Base-by-base conservation (phyloP, 2,888 invertebrate species). In the Plusia festucae region DNA sequence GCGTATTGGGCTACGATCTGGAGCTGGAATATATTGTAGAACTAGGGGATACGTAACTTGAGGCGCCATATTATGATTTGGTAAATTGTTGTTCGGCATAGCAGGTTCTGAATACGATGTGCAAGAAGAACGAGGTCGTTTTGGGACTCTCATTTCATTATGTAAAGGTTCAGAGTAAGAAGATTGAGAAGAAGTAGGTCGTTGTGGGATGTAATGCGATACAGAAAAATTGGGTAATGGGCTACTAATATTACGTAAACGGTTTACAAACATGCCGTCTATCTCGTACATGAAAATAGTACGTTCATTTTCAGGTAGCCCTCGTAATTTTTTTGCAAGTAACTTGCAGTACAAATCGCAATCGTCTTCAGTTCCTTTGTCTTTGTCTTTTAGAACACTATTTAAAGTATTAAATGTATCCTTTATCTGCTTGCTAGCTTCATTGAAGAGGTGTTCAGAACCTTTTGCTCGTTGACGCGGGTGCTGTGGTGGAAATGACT, bases 311-410 rank as follows among this genome's bases (percentile, higher is more conserved):
- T 54, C 59, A 3, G 76, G 52, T 22, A 80, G 60, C 70, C 72
- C 68, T 20, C 76, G 56, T n/a, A 80, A 59, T 52, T 76, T 80
- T 71, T 3, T 73, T 22, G 78, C 75, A 49, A 75, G 56, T n/a
- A 54, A 49, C 61, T 20, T 54, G 60, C 20, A 34, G 13, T 55
- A 34, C 51, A 27, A 40, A 52, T 53, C 53, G 70, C n/a, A 57
- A 27, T 60, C 60, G 62, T 16, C 63, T 24, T 60, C 34, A 27
- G 27, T 27, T 27, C 27, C 27, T 27, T 27, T 27, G 27, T n/a
- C n/a, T n/a, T n/a, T n/a, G n/a, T 27, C 27, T 27, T 27, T 27
- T 27, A 69, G 55, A 65, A 46, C 59, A 65, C 65, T 60, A n/a
- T 65, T 69, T 22, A 65, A 62, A 27, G 27, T 27, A 27, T 27